Conservation (phyloP, 2,113 vertebrate species). For the Taurulus bubalis region DNA sequence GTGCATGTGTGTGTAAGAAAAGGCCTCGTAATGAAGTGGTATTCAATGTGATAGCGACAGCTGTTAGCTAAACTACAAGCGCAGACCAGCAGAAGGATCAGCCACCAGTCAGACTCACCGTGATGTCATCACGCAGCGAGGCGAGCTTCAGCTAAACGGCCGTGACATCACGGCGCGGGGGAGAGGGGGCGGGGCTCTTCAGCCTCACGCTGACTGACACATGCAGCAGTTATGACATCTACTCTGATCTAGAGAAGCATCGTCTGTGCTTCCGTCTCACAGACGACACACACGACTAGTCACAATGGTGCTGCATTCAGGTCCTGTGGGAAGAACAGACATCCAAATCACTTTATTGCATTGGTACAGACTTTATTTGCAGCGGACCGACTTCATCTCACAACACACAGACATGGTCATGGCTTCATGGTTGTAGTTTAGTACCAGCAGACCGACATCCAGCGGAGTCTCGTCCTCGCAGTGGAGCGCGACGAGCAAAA, state of each 20-base stretch:
- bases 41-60: background rate
- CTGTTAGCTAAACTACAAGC: background rate
- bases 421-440: too few relatives aligned
- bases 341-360: background rate
- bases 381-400: background rate
- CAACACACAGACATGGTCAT: background rate
- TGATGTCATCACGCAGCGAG: background rate
- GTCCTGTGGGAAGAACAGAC: slow-evolving; percentile 29
- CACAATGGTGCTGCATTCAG: slow-evolving; percentile 48
- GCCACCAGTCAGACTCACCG: background rate
- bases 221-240: background rate
- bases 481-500: background rate
- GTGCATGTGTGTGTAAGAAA: too few relatives aligned
- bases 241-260: background rate
- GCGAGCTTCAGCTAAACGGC: too few relatives aligned
- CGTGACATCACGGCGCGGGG: background rate
- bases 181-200: too few relatives aligned
- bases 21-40: too few relatives aligned
- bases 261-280: background rate
- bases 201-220: too few relatives aligned
- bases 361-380: slow-evolving; percentile 12
- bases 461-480: background rate
- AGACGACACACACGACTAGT: background rate
- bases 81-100: too few relatives aligned
- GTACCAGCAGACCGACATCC: background rate